Evolutionary conservation across 2,888 invertebrate species (phyloP), one percentile per base, ranked within the genome.

Genomic region (Furcula furcula): DNA sequence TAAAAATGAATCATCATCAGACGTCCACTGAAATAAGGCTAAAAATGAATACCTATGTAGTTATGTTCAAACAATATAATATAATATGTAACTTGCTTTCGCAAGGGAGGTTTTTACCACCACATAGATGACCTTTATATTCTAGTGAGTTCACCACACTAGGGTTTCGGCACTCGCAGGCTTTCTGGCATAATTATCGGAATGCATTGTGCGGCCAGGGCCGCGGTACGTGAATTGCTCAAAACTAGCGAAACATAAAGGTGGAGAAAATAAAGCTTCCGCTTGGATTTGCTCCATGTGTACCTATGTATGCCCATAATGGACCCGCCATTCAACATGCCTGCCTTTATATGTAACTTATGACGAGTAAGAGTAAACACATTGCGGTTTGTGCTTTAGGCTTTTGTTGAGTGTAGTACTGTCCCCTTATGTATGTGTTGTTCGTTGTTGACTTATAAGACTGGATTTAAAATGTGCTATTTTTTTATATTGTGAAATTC

Each of bases 131-230:
- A 40, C 40, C 41, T 40, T 37, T 32, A 31, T 47, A 33, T 46
- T 36, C 36, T 43, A 37, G 42, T 38, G 40, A 53, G 46, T 38
- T 40, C 31, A 27, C 34, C 28, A 40, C 42, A 40, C 40, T 48
- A 40, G 46, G 65, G 59, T 72, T 75, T 67, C 60, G 62, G 54
- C 44, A 61, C 57, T 64, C 58, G 62, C 68, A 65, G 69, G 67
- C 65, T 76, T 75, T 75, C 67, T 69, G 67, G 69, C 71, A 76
- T 83, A 84, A 86, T 85, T 79, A 81, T 79, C 69, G 76, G 65
- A 76, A 74, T 75, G 79, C 78, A 86, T 84, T 83, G 82, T 83
- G 65, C 60, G 60, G 59, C 51, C 40, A 51, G 61, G 49, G 55
- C 65, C 66, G 51, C 67, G 67, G 61, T 66, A 76, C 72, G 76